Evolutionary conservation across 2,888 invertebrate genomes (phyloP), one percentile per base, ranked within the genome.

Genomic region (Timema cristinae): DNA sequence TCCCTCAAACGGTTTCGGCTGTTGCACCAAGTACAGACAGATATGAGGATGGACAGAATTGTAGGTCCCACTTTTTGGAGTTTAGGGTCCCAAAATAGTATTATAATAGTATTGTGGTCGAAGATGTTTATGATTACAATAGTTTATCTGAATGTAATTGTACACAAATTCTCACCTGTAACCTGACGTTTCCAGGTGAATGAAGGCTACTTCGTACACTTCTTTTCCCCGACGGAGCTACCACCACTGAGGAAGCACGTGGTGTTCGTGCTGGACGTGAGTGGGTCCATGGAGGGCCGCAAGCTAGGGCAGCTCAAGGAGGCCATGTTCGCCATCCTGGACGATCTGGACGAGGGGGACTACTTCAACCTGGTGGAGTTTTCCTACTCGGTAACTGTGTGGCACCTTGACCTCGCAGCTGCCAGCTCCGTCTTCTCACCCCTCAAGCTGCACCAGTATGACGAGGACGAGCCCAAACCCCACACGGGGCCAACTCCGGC

Each of bases 181-280:
- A n/a, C n/a, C n/a, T n/a, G n/a, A n/a, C n/a, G n/a, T n/a, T 68
- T 75, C 13, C 71, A 78, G 77, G 71, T 79, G 2, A 75, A 78
- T 67, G 79, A 79, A 71, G 84, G 84, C 8, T 84, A 84, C 77
- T 86, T 86, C 77, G 82, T 85, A 2, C 85, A 85, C 76, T 85
- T 84, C 78, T 84, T 85, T 74, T 81, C 84, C 10, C 85, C 85
- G 0, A 77, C 77, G 9, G 80, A 81, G 56, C 76, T 83, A 11
- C 74, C 77, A 59, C 77, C 79, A 10, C 77, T 83, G 49, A 78
- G 79, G n/a, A 85, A 85, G 73, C 82, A 84, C 76, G 83, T 85
- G 8, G 78, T 85, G 9, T 86, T 86, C 77, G 82, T 86, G 9
- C 78, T 86, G 71, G 86, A 86, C 76, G 79, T 82, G 7, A 84